Base-by-base conservation (phyloP, 2,888 invertebrate species). In the Ptychoptera contaminata region DNA sequence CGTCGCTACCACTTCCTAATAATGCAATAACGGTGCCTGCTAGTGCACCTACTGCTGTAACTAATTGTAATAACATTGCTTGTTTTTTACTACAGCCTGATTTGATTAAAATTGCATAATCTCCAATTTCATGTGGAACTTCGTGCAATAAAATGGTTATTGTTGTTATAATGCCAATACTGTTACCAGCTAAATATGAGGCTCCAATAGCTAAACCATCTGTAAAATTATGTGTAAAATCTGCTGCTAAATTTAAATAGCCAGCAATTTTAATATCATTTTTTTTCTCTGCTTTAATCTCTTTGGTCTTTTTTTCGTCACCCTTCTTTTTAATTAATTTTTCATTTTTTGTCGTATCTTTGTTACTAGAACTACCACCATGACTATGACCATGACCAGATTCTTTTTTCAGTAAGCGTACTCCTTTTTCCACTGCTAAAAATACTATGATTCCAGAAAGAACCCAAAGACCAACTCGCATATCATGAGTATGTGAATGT, bases 161-260 rank as follows among this genome's bases (percentile, higher is more conserved):
- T 23, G 97, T 97, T 12, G 98, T 98, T 11, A 96, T 74, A 44
- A 84, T 73, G 29, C 91, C 91, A 56, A 90, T 74, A 53, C 73
- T 84, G 55, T 82, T 79, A 10, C 96, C 94, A 47, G 91, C 93
- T 56, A 96, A 75, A 63, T 83, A 97, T 1, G 96, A 96, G 1
- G 97, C 97, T 42, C 98, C 98, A 60, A 99, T 97, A 16, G 98
- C 98, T 48, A 99, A 69, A 16, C 98, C 98, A 73, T 99, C 98
- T 10, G 98, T 99, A 59, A 99, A 96, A 67, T 99, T 99, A 63
- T 99, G 98, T 11, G 92, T 81, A 63, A 96, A 96, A 65, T 99
- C 98, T 32, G 98, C 98, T 43, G 90, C 96, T 51, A 99, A 69
- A 67, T 99, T 99, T 49, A 99, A 71, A 62, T 96, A 98, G 2